A percentile compares a stretch with the other conserved stretches of the same genome.
Conservation (phyloP, 2,797 vertebrate species). For the Ciconia nigra region DNA sequence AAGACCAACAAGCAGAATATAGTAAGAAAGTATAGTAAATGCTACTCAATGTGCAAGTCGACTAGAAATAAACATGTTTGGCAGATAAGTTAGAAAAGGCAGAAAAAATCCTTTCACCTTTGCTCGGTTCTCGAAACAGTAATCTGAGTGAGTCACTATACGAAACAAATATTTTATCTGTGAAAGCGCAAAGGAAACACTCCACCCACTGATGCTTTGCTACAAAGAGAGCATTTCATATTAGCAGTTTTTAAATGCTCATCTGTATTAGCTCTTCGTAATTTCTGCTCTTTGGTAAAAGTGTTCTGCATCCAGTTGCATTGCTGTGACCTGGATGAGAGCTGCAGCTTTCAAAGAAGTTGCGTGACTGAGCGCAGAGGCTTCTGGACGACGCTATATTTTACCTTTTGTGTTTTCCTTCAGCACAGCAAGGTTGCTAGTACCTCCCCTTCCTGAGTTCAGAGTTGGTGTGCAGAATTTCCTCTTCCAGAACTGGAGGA, state of each 20-base stretch:
- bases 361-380: not conserved
- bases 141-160: not conserved
- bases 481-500: conserved; percentile 61
- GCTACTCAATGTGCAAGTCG: not conserved
- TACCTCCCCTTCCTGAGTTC: conserved; percentile 69
- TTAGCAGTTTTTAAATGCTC: not conserved
- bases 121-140: not conserved
- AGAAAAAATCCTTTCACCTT: not conserved
- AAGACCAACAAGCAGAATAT: not conserved
- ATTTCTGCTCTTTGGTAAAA: not conserved
- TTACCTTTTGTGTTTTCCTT: conserved; percentile 63
- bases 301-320: not conserved
- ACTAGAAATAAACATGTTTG: not conserved
- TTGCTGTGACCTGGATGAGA: not conserved
- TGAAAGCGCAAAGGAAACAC: not conserved
- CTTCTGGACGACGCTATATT: not conserved
- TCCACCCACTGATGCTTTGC: conserved; percentile 35
- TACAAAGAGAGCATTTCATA: not conserved
- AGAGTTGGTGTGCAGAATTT: conserved; percentile 61
- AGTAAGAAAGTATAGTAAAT: not conserved
- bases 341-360: not conserved
- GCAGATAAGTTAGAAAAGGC: not conserved
- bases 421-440: conserved; percentile 58
- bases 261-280: not conserved
- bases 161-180: not conserved